These are phyloP conservation scores for Zaprionus vittiger DNA, from an alignment of 1,140 invertebrate species.

Conservation along the genomic window DNA sequence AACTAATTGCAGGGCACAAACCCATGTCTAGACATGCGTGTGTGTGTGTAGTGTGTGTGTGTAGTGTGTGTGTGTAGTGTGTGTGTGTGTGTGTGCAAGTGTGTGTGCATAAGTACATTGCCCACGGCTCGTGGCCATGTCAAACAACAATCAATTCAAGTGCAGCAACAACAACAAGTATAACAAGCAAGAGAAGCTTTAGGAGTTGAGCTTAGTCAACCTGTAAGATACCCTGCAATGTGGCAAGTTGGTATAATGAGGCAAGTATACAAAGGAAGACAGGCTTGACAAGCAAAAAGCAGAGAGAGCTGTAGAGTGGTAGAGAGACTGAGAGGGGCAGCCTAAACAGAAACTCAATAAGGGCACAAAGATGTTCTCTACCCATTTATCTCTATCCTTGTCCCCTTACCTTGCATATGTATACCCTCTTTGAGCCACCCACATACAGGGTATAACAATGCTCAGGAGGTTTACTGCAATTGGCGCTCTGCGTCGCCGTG, in stretches of 20 bases:
- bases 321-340: too few species aligned
- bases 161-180: conserved; percentile 24
- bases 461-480: conserved; percentile 30
- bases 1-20: conserved; percentile 8
- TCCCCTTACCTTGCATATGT: background rate
- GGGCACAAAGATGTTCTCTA: too few species aligned
- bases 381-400: too few species aligned
- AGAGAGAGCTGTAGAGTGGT: too few species aligned
- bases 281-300: too few species aligned
- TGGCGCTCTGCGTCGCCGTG: conserved; percentile 15
- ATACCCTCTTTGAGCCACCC: background rate
- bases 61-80: background rate
- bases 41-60: background rate
- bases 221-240: conserved; percentile 2
- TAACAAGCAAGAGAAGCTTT: background rate
- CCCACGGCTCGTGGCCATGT: conserved; percentile 51
- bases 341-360: too few species aligned
- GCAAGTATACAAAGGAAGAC: too few species aligned
- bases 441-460: conserved; percentile 10
- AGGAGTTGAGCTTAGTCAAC: background rate
- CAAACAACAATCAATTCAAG: conserved; percentile 54
- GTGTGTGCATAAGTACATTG: conserved; percentile 12
- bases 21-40: background rate
- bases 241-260: too few species aligned
- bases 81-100: background rate